Conservation (phyloP, 2,113 vertebrate genomes). For the Picathartes gymnocephalus region DNA sequence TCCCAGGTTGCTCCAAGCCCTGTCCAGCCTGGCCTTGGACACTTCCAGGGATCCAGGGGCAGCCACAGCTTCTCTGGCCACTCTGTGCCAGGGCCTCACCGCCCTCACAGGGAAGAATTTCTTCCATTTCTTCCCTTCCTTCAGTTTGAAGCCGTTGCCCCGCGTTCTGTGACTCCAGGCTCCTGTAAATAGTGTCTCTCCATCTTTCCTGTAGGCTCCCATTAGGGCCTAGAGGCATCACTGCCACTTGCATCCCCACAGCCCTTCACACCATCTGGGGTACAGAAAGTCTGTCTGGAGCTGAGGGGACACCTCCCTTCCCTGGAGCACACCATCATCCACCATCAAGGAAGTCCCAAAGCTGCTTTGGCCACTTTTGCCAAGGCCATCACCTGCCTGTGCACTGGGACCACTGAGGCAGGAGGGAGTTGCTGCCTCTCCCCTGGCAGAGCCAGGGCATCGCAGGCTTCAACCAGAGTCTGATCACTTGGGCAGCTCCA, state of each 20-base stretch:
- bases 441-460: neutral
- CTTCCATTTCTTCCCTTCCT: neutral
- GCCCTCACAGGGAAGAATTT: neutral
- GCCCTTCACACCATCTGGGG: neutral
- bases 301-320: neutral
- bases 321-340: neutral
- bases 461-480: neutral
- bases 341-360: neutral
- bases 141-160: neutral
- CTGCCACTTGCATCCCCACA: neutral
- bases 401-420: neutral
- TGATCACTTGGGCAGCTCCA: accelerated
- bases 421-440: neutral
- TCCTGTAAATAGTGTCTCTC: neutral
- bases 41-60: neutral
- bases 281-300: neutral
- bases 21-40: accelerated
- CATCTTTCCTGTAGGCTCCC: neutral
- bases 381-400: accelerated
- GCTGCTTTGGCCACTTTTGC: neutral
- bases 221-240: neutral
- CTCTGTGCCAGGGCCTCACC: accelerated
- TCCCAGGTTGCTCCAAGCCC: accelerated
- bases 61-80: neutral
- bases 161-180: neutral